Evolutionary conservation across 2,888 invertebrate genomes (phyloP).

Genomic region (Therioaphis trifolii): DNA sequence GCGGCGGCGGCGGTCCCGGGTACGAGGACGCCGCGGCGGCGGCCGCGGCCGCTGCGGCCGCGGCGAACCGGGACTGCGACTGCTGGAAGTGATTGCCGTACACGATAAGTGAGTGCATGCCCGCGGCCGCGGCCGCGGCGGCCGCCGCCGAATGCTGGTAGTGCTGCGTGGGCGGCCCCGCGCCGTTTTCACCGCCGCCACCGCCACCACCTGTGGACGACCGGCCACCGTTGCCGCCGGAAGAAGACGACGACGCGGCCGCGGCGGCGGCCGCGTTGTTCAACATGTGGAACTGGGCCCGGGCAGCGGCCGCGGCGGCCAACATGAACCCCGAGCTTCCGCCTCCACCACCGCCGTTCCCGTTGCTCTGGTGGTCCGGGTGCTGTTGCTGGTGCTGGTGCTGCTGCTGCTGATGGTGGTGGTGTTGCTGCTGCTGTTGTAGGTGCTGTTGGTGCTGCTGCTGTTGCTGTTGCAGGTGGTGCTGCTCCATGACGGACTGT

Average conservation of each 20-base stretch:
- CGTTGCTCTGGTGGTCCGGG: background rate
- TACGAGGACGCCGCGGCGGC: constrained; percentile 64
- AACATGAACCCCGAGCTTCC: constrained; percentile 65
- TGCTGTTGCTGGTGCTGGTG: constrained; percentile 14
- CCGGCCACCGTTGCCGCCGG: constrained; percentile 73
- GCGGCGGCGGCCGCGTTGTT: constrained; percentile 77
- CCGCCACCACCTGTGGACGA: constrained; percentile 67
- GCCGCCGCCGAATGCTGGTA: constrained; percentile 45
- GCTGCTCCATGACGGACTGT: constrained; percentile 64
- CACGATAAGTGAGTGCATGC: constrained; percentile 56
- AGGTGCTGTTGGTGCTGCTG: constrained; percentile 13
- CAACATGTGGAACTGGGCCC: constrained; percentile 80
- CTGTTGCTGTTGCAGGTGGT: constrained; percentile 32
- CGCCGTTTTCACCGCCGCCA: constrained; percentile 65
- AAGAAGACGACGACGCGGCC: constrained; percentile 69
- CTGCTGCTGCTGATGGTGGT: background rate
- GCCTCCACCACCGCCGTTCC: background rate
- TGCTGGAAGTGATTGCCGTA: constrained; percentile 57
- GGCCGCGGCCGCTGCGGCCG: constrained; percentile 64
- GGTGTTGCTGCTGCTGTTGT: constrained; percentile 1
- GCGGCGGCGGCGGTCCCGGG: constrained; percentile 68
- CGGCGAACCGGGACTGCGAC: constrained; percentile 74
- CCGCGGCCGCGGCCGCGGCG: constrained; percentile 49
- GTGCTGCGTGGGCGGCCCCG: constrained; percentile 77
- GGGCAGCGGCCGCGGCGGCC: constrained; percentile 77